Evolutionary conservation across 35 echinoderm and acorn worm species (phyloP), one percentile per base, ranked within the genome.

Genomic region (Eucidaris tribuloides): DNA sequence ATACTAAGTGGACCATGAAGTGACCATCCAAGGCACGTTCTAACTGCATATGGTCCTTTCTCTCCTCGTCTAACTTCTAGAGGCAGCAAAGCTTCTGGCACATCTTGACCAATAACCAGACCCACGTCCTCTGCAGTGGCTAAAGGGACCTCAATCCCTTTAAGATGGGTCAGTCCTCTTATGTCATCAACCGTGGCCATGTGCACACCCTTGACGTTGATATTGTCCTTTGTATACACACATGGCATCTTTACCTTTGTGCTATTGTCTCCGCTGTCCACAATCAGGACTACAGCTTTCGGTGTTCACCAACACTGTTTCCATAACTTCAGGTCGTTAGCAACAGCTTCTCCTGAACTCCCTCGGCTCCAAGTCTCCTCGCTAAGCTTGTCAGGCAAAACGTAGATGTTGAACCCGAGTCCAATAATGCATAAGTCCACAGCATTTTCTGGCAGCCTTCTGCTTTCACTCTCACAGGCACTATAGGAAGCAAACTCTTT

Each of bases 351-450:
- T 72, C 39, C 4, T 29, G n/a, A 28, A 76, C 44, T 24, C 81
- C 88, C 15, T 45, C 9, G 22, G 54, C 49, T 23, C 81, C 81
- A 20, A 90, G 39, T 39, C 64, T 33, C 7, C 42, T 31, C 2
- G 76, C 29, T 4, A 79, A 30, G 7, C 65, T 31, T 42, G 40
- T 54, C n/a, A 71, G 43, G 37, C 71, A 91, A 79, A 91, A 91
- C 23, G 57, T 70, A 17, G 55, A 77, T 1, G 89, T 91, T 1
- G 89, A 91, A 17, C 52, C 89, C 79, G 18, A 79, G 59, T 91
- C 81, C 32, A 91, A 71, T 20, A 91, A 46, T 2, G 81, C 81
- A 52, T 85, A 91, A n/a, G 79, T 82, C n/a, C n/a, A n/a, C n/a
- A n/a, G n/a, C n/a, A n/a, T n/a, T n/a, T n/a, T n/a, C n/a, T n/a